Evolutionary conservation across 2,113 vertebrate species (phyloP), one percentile per base, ranked within the genome.

Genomic region (Opisthocomus hoazin): DNA sequence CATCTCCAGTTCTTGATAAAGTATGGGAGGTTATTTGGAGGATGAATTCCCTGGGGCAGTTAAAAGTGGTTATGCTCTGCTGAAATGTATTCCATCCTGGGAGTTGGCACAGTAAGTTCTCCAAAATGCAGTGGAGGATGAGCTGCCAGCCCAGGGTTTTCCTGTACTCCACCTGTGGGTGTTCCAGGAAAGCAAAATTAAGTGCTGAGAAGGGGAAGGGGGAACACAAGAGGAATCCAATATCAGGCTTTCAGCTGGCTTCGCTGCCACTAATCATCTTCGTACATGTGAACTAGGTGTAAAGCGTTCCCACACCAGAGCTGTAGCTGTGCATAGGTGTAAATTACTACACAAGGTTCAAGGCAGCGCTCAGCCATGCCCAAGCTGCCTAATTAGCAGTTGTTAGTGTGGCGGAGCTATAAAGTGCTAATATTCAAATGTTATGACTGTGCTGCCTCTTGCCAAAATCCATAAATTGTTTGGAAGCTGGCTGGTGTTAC

Each of bases 401-500:
- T 97, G 96, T 96, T 95, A 96, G 89, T 93, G 82, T 96, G 93
- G 94, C 93, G 0, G 87, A 94, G 93, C 71, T 78, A 81, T 64
- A 79, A 97, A 88, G 75, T 48, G 96, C 96, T 97, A 98, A 97
- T 97, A 97, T 96, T 97, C 96, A 95, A 96, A 98, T 97, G 97
- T 96, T 97, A 90, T 81, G 92, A 92, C 96, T 96, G 80, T 95
- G 87, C 64, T 97, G 85, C 84, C 85, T 96, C 89, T 95, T 98
- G 96, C 94, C 96, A 97, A 97, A 97, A 98, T 95, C 93, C 94
- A 96, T 93, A 91, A 95, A 91, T 94, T 95, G 80, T 95, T 96
- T 95, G 78, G 87, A 93, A 97, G 96, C 90, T 95, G 81, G 63
- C 83, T 91, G 73, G 80, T 91, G 89, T 84, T 96, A 90, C 48